Conservation (phyloP, 1,140 invertebrate genomes). For the Drosophila azteca region DNA sequence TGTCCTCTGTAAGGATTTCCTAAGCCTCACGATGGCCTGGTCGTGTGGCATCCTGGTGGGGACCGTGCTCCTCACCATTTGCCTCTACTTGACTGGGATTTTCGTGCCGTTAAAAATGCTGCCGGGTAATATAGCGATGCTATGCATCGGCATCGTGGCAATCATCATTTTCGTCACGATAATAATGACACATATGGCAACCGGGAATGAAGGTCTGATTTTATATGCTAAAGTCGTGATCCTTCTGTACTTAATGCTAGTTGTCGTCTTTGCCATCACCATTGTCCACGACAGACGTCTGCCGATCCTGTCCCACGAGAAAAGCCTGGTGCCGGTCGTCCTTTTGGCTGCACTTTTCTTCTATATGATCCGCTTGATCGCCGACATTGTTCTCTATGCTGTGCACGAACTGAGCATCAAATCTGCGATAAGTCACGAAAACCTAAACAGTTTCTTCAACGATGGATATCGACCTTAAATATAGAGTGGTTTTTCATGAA, state of each 20-base stretch:
- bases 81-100: conserved; percentile 17
- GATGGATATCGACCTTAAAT: background rate
- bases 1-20: conserved; percentile 18
- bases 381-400: background rate
- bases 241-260: conserved; percentile 4
- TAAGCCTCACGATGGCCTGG: fast-evolving
- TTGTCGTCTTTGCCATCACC: conserved; percentile 31
- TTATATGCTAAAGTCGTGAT: background rate
- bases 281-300: conserved; percentile 40
- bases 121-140: conserved; percentile 19
- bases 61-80: background rate
- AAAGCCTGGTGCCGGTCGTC: conserved; percentile 33
- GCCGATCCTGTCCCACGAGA: background rate
- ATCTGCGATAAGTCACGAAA: too few species aligned
- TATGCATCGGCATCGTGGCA: conserved; percentile 7
- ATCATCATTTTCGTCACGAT: conserved; percentile 6
- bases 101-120: conserved; percentile 28
- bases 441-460: background rate
- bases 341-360: conserved; percentile 37
- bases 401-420: too few species aligned
- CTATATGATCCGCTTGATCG: conserved; percentile 20
- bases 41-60: background rate
- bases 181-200: background rate
- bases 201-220: background rate
- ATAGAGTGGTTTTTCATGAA: too few species aligned